These are phyloP conservation scores for Lepidotrigona ventralis DNA, from an alignment of 1,140 invertebrate species.

Conservation along the genomic window DNA sequence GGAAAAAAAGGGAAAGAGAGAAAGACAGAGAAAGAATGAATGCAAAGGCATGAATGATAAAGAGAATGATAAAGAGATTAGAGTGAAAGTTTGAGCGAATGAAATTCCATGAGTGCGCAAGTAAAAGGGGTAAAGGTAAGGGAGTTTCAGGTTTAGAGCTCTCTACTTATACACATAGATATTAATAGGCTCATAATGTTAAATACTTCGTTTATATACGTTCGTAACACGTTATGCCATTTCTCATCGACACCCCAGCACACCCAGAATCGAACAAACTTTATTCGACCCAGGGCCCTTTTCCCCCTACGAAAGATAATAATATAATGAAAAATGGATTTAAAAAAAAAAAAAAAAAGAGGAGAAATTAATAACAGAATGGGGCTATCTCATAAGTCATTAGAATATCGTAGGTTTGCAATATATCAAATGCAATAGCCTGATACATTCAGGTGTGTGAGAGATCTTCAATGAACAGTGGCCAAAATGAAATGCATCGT, in stretches of 20 bases:
- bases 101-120: conserved; percentile 9
- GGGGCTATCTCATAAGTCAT: conserved; percentile 70
- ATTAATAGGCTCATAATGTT: conserved; percentile 68
- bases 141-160: conserved; percentile 58
- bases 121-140: conserved; percentile 8
- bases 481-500: conserved; percentile 60
- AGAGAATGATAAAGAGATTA: not conserved
- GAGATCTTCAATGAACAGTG: conserved; percentile 56
- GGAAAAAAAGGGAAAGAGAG: not conserved
- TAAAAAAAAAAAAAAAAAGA: not conserved
- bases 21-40: not conserved
- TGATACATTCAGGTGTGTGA: conserved; percentile 56
- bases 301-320: conserved; percentile 18
- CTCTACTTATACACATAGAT: conserved; percentile 69
- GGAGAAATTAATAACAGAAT: conserved; percentile 33
- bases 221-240: conserved; percentile 59
- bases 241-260: conserved; percentile 57
- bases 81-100: not conserved
- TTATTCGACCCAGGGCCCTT: conserved; percentile 54
- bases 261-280: conserved; percentile 44
- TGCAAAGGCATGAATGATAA: not conserved
- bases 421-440: conserved; percentile 74
- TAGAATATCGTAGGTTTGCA: conserved; percentile 70
- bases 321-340: not conserved
- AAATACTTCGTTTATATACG: conserved; percentile 68